phyloP scores from a whole-genome alignment of 2,113 vertebrate genomes.

The Anthoscopus minutus region DNA sequence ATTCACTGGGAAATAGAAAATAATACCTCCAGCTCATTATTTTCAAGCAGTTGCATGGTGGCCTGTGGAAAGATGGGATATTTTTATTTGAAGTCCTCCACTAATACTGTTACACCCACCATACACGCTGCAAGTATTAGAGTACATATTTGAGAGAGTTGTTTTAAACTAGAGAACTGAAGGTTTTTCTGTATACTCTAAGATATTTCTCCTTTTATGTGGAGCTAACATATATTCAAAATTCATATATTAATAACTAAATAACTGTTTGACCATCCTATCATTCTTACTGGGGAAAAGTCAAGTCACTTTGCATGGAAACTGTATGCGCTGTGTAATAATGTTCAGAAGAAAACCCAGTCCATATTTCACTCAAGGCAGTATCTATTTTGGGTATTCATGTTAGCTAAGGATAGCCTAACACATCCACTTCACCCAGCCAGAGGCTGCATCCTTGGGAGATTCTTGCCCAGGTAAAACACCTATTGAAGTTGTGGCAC shows the following conservation, averaged over 20 bases:
- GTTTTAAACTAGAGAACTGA: neutral
- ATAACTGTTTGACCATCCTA: neutral
- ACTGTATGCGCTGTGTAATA: neutral
- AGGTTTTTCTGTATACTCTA: neutral
- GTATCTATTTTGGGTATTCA: neutral
- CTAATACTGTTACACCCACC: neutral
- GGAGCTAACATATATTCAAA: neutral
- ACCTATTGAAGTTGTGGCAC: neutral
- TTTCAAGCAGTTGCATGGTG: neutral
- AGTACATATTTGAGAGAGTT: neutral
- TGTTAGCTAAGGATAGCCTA: neutral
- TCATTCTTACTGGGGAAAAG: neutral
- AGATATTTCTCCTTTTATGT: neutral
- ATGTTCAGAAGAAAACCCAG: neutral
- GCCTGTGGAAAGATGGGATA: neutral
- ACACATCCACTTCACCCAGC: neutral
- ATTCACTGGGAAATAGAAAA: neutral
- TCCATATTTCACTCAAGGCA: neutral
- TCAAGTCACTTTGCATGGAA: neutral
- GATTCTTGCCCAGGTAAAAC: neutral
- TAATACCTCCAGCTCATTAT: neutral
- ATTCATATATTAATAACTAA: neutral
- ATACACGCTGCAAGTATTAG: neutral
- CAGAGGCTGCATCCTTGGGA: neutral
- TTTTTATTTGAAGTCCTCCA: neutral